Evolutionary conservation across 2,888 invertebrate genomes (phyloP).

Genomic region (Norana najaformis): DNA sequence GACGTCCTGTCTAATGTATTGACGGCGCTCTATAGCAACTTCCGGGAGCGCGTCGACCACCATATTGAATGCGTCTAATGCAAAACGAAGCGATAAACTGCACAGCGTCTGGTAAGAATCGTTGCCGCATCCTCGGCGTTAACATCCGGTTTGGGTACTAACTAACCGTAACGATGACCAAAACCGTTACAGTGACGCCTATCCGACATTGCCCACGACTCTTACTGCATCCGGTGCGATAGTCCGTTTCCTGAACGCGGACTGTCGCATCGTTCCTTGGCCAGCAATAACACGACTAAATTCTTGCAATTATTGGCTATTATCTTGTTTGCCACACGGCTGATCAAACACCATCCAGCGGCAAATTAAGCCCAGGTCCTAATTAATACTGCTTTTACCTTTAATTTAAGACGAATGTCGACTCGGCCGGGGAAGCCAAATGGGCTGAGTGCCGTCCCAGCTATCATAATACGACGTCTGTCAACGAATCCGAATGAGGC

Average conservation of each 20-base stretch:
- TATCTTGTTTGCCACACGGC: constrained; percentile 10
- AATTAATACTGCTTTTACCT: constrained; percentile 16
- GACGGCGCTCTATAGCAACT: neutral
- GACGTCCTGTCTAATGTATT: constrained; percentile 14
- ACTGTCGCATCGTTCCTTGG: neutral
- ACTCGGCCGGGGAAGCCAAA: neutral
- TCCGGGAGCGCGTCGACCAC: neutral
- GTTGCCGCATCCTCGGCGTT: neutral
- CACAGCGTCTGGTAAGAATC: neutral
- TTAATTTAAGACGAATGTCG: constrained; percentile 23
- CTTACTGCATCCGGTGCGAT: constrained; percentile 3
- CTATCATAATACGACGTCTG: neutral
- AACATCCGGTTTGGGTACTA: neutral
- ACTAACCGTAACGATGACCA: neutral
- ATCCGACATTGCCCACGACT: neutral
- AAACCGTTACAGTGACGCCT: neutral
- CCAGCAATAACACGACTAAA: neutral
- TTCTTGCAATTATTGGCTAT: constrained; percentile 24
- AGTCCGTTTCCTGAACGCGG: neutral
- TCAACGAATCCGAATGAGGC: neutral
- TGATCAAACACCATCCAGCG: constrained; percentile 21
- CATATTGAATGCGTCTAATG: constrained; percentile 18
- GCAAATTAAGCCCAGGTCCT: neutral
- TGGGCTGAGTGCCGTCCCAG: neutral
- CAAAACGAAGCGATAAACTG: neutral